These are phyloP conservation scores for Oedothorax gibbosus DNA, from an alignment of 1,140 invertebrate genomes.

Conservation along the genomic window DNA sequence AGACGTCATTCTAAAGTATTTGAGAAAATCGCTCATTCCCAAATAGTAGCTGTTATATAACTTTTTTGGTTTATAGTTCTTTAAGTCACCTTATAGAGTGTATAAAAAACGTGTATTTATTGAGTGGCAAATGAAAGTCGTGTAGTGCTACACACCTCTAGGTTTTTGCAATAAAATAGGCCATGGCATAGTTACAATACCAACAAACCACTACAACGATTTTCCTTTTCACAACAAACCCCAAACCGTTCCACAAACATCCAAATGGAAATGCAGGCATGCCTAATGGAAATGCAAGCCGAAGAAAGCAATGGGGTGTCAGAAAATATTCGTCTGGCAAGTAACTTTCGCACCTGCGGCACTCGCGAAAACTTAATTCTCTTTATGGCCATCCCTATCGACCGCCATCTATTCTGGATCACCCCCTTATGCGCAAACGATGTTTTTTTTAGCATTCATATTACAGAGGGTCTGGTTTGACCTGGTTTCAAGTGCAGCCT, in stretches of 20 bases:
- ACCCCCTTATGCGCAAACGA: background rate
- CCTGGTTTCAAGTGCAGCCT: background rate
- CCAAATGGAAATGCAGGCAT: slow-evolving; percentile 45
- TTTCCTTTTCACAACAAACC: too few species aligned
- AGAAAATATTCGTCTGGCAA: slow-evolving; percentile 29
- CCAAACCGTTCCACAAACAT: slow-evolving; percentile 8
- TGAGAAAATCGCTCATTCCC: too few species aligned
- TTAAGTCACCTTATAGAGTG: too few species aligned
- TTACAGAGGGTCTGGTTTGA: background rate
- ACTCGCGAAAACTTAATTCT: slow-evolving; percentile 49
- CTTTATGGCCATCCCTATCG: slow-evolving; percentile 38
- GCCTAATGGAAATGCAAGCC: slow-evolving; percentile 19
- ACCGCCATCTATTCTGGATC: slow-evolving; percentile 38
- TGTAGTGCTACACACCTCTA: too few species aligned
- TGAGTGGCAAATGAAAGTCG: too few species aligned
- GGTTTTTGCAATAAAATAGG: too few species aligned
- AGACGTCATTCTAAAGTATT: too few species aligned
- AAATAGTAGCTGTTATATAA: too few species aligned
- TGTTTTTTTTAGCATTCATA: slow-evolving; percentile 23
- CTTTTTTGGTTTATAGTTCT: too few species aligned
- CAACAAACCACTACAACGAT: too few species aligned
- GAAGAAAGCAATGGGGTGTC: slow-evolving; percentile 40
- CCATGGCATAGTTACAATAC: too few species aligned
- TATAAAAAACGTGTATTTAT: too few species aligned
- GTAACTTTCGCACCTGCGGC: slow-evolving; percentile 44